Percentiles rank a stretch among this genome's conserved stretches.
phyloP scores from a whole-genome alignment of 2,113 vertebrate genomes.

The Pomatorhinus ruficollis region DNA sequence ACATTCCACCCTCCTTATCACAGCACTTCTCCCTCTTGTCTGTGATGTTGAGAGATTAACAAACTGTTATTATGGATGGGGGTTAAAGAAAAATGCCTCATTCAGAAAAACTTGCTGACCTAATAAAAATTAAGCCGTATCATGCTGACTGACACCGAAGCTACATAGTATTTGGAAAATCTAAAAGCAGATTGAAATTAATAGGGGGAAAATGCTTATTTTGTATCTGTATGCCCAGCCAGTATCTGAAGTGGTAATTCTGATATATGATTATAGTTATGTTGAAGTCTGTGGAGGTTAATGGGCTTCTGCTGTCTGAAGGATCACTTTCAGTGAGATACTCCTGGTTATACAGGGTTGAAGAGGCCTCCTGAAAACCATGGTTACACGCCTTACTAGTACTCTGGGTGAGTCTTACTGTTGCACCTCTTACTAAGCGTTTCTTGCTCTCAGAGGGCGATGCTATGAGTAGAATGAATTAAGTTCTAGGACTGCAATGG shows the following conservation, averaged over 20 bases:
- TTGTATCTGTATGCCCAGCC: neutral
- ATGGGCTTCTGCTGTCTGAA: neutral
- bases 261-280: neutral
- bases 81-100: neutral
- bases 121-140: neutral
- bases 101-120: neutral
- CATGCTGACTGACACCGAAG: neutral
- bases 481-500: fast-evolving
- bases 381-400: neutral
- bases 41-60: neutral
- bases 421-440: neutral
- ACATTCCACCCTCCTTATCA: neutral
- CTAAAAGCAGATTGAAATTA: neutral
- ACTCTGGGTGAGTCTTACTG: neutral
- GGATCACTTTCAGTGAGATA: neutral
- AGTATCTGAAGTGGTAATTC: neutral
- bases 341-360: neutral
- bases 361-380: neutral
- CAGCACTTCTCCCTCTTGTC: neutral
- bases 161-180: neutral
- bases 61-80: neutral
- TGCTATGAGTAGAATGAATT: neutral
- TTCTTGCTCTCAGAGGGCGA: neutral
- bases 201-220: neutral
- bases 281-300: neutral